Evolutionary conservation across 1,140 invertebrate species (phyloP).

Genomic region (Dinothrombium tinctorium): DNA sequence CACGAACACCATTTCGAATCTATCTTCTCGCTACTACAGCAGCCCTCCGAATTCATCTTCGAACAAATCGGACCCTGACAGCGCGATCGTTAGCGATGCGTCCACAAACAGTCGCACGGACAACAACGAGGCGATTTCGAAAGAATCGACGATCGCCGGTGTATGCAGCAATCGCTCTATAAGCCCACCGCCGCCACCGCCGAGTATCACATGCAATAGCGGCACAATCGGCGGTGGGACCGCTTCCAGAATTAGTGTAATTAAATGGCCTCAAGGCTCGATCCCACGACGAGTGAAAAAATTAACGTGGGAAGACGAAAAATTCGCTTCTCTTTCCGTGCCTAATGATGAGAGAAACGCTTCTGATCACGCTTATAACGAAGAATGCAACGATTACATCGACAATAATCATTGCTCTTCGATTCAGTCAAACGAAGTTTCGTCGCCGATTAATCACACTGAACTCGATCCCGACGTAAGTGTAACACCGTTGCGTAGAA

Average conservation of each 20-base stretch:
- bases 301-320: conserved; percentile 43
- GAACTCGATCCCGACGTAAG: conserved; percentile 29
- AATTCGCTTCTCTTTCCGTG: neutral
- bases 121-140: conserved; percentile 1
- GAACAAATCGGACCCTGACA: conserved; percentile 2
- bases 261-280: conserved; percentile 26
- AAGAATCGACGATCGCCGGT: neutral
- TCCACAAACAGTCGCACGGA: conserved; percentile 2
- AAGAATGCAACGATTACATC: neutral
- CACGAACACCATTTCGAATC: neutral
- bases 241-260: conserved; percentile 5
- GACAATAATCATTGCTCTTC: neutral
- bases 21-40: neutral
- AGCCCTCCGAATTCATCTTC: neutral
- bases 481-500: conserved; percentile 24
- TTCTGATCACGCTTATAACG: neutral
- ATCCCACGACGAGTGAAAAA: conserved; percentile 39
- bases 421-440: neutral
- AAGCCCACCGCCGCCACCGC: conserved; percentile 7
- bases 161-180: neutral
- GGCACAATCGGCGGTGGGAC: conserved; percentile 4
- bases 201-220: conserved; percentile 1
- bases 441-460: conserved; percentile 20
- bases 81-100: conserved; percentile 8
- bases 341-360: neutral